Percentiles rank a stretch among this genome's conserved stretches.
phyloP scores from a whole-genome alignment of 2,888 invertebrate genomes.

The Nemotelus pantherinus region DNA sequence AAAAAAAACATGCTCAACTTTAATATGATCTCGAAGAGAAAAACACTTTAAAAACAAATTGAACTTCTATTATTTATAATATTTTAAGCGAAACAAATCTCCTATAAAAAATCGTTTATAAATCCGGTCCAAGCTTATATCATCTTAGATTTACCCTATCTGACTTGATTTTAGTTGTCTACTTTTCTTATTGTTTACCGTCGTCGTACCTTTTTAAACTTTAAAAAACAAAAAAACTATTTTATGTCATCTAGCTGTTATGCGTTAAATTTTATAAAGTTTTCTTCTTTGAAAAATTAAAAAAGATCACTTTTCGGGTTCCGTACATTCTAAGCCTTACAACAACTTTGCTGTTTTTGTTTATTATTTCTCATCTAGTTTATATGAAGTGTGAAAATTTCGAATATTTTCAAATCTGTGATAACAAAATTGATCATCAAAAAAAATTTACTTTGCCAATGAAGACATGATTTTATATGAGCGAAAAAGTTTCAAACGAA shows the following conservation, averaged over 20 bases:
- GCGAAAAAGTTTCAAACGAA: too few species aligned
- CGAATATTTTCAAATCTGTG: too few species aligned
- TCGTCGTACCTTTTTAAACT: background rate
- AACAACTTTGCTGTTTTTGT: conserved; percentile 21
- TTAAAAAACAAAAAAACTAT: background rate
- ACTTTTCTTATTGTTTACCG: conserved; percentile 24
- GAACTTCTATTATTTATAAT: conserved; percentile 6
- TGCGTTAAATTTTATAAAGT: background rate
- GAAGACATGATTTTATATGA: too few species aligned
- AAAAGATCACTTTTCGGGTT: conserved; percentile 40
- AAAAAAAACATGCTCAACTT: too few species aligned
- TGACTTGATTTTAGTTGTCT: conserved; percentile 41
- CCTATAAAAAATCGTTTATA: background rate
- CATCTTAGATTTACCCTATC: conserved; percentile 24
- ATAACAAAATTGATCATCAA: too few species aligned
- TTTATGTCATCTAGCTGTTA: conserved; percentile 2
- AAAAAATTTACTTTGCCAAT: too few species aligned
- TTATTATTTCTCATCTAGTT: background rate
- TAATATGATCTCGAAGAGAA: too few species aligned
- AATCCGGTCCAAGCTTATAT: conserved; percentile 13
- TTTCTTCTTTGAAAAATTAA: background rate
- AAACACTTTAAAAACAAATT: background rate
- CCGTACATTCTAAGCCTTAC: conserved; percentile 37
- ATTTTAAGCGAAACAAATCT: background rate
- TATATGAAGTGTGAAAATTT: background rate